Evolutionary conservation across 2,113 vertebrate genomes (phyloP), one percentile per base, ranked within the genome.

Genomic region (Cairina moschata): DNA sequence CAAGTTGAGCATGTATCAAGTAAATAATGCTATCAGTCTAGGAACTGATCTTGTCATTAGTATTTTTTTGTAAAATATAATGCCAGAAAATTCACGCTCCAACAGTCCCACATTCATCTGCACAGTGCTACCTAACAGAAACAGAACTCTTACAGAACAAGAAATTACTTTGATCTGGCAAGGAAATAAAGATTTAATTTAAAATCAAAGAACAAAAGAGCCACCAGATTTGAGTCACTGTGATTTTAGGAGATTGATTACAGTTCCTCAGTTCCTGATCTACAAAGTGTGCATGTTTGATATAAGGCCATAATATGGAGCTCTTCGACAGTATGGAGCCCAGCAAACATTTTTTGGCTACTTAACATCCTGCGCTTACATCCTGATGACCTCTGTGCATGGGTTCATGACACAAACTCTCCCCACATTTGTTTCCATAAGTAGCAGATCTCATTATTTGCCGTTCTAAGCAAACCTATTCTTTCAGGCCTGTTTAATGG

Each of bases 381-480:
- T n/a, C 12, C 17, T 55, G 25, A n/a, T 71, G n/a, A 28, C 16
- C 23, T 40, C 44, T 23, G 4, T n/a, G 23, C 20, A 8, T 36
- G 36, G 14, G n/a, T 9, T 89, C 4, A 26, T 9, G 21, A 29
- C 20, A 89, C 16, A 54, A 85, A 69, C 6, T 21, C 68, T 48
- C 28, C 31, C 14, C 8, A 20, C 6, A 0, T 0, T 32, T 73
- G 25, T 17, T 68, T 20, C 17, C 1, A 0, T 18, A n/a, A 4
- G 12, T 34, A 85, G 21, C 12, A 58, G 12, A 18, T 84, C 42
- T 91, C 38, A 46, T n/a, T 22, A 21, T 63, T 66, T 80, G 28
- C 20, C 13, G 7, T 44, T 69, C 16, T 18, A 93, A 93, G 23
- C 26, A 91, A 91, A 74, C 3, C 3, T 26, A 5, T 34, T 68